Conservation (phyloP, 2,888 invertebrate species). For the Drosophila longiperda region DNA sequence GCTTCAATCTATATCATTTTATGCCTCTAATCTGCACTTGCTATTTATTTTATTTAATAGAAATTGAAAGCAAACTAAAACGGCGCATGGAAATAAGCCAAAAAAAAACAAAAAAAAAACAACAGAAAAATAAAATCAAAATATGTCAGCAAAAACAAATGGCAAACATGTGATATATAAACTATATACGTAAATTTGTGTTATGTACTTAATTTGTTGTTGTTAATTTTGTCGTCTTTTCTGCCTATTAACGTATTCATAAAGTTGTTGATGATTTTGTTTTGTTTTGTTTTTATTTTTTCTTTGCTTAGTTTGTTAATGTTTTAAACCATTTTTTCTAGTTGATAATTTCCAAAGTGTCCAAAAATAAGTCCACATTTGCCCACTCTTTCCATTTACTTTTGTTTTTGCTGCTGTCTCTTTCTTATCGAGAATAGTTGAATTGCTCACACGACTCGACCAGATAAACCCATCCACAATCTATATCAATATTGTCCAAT, state of each 20-base stretch:
- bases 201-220: constrained; percentile 9
- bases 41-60: constrained; percentile 55
- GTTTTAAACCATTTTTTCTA: constrained; percentile 56
- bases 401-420: neutral
- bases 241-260: constrained; percentile 59
- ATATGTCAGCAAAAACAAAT: constrained; percentile 63
- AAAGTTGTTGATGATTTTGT: constrained; percentile 52
- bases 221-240: constrained; percentile 31
- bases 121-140: constrained; percentile 20
- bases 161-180: constrained; percentile 63
- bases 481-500: constrained; percentile 26
- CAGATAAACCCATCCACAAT: neutral
- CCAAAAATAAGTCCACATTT: constrained; percentile 26
- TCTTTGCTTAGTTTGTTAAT: constrained; percentile 29
- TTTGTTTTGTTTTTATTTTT: constrained; percentile 18
- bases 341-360: constrained; percentile 68
- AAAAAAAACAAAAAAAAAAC: too few relatives aligned
- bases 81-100: constrained; percentile 58
- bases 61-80: constrained; percentile 35
- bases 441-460: neutral
- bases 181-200: neutral
- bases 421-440: neutral
- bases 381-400: neutral
- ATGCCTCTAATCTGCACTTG: constrained; percentile 42
- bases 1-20: constrained; percentile 2